Conservation (phyloP, 2,888 invertebrate genomes). For the Hyles lineata region DNA sequence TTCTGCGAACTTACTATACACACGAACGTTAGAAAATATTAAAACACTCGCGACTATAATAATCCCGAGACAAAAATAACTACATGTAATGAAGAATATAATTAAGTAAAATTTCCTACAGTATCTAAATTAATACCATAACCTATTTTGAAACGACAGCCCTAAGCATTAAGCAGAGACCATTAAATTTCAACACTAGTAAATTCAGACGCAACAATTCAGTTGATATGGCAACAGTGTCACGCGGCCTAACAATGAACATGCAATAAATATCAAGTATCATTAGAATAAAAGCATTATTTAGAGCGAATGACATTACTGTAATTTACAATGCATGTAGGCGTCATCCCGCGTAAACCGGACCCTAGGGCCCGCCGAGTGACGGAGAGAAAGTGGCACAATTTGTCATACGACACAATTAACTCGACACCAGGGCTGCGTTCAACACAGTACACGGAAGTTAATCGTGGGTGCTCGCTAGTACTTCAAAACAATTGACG, state of each 20-base stretch:
- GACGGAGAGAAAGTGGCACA: conserved; percentile 48
- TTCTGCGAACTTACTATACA: conserved; percentile 11
- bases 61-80: not conserved
- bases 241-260: conserved; percentile 1
- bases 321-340: conserved; percentile 39
- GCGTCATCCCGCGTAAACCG: conserved; percentile 41
- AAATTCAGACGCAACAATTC: conserved; percentile 4
- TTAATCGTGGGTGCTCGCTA: not conserved
- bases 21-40: not conserved
- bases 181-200: not conserved
- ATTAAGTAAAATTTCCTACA: no score
- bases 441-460: conserved; percentile 10
- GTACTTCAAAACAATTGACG: conserved; percentile 19
- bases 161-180: not conserved
- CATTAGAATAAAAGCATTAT: conserved; percentile 20
- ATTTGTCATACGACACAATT: conserved; percentile 48
- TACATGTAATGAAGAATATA: no score
- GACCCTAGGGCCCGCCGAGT: conserved; percentile 36
- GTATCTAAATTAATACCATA: no score
- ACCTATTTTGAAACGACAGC: not conserved
- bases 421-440: conserved; percentile 38
- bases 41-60: not conserved
- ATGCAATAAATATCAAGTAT: conserved; percentile 24
- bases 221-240: not conserved
- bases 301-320: conserved; percentile 26